phyloP scores from a whole-genome alignment of 1,140 invertebrate genomes.

The Drosophila repleta region DNA sequence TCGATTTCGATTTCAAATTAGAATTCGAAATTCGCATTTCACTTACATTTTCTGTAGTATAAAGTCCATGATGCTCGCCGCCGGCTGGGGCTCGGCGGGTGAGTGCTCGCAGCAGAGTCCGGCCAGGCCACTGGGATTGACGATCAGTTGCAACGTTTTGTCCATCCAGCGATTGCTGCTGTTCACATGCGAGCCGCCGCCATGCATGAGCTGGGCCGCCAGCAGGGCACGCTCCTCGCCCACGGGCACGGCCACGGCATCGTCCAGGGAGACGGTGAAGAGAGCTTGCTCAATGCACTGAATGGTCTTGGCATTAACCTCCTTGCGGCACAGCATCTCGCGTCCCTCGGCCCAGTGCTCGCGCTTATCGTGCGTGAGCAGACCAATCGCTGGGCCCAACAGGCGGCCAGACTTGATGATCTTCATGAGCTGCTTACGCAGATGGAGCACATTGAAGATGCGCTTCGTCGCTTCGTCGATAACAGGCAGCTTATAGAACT shows the following conservation, averaged over 20 bases:
- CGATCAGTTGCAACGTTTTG: slow-evolving; percentile 93
- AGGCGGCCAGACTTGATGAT: slow-evolving; percentile 84
- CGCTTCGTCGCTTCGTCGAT: slow-evolving; percentile 85
- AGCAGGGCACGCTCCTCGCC: slow-evolving; percentile 81
- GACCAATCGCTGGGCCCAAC: slow-evolving; percentile 87
- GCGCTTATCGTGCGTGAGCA: slow-evolving; percentile 92
- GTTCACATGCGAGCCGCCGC: slow-evolving; percentile 87
- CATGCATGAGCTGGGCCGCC: slow-evolving; percentile 88
- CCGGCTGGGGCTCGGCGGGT: slow-evolving; percentile 95
- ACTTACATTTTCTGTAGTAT: slow-evolving; percentile 85
- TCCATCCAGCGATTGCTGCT: slow-evolving; percentile 95
- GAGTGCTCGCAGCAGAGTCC: slow-evolving; percentile 97
- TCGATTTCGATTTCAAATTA: no score
- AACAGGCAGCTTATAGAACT: slow-evolving; percentile 91
- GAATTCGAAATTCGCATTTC: not conserved
- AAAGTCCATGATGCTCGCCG: slow-evolving; percentile 92
- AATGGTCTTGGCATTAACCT: slow-evolving; percentile 86
- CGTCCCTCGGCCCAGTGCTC: slow-evolving; percentile 92
- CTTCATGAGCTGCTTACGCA: slow-evolving; percentile 83
- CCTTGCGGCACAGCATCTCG: slow-evolving; percentile 84
- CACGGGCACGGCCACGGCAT: slow-evolving; percentile 82
- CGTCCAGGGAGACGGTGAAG: slow-evolving; percentile 93
- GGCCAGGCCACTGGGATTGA: slow-evolving; percentile 91
- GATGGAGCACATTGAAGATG: slow-evolving; percentile 21
- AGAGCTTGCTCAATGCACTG: slow-evolving; percentile 90